These are phyloP conservation scores for Tricholaema leucomelas DNA, from an alignment of 2,113 vertebrate species.

Conservation along the genomic window DNA sequence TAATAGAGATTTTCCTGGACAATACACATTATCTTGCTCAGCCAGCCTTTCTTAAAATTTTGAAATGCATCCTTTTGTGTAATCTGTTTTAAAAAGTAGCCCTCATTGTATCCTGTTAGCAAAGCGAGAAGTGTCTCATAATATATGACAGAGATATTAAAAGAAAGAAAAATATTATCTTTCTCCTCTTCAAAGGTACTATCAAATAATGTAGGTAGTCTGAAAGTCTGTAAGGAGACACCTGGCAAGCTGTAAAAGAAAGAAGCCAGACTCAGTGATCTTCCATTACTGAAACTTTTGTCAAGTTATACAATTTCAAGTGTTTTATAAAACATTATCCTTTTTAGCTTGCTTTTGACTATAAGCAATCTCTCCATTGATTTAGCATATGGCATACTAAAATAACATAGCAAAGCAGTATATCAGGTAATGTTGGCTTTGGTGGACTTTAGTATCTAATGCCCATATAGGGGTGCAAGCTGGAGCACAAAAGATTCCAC, in stretches of 20 bases:
- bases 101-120: not conserved
- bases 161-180: not conserved
- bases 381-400: not conserved
- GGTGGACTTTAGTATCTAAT: not conserved
- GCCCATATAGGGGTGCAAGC: no score
- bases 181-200: constrained; percentile 15
- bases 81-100: not conserved
- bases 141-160: not conserved
- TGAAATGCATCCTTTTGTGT: not conserved
- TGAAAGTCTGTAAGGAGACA: not conserved
- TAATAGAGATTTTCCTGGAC: not conserved
- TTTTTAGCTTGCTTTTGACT: constrained; percentile 19
- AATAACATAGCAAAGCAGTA: not conserved
- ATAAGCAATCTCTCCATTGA: not conserved
- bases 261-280: not conserved
- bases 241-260: not conserved
- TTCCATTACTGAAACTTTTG: not conserved
- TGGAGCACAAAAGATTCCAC: no score
- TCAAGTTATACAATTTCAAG: not conserved
- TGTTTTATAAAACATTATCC: constrained; percentile 33
- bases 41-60: not conserved
- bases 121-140: not conserved
- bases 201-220: not conserved
- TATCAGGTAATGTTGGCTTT: not conserved
- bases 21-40: not conserved